Percentiles rank a stretch among this genome's conserved stretches.
These are phyloP conservation scores for Corticium candelabrum DNA, from an alignment of 37 sponge, comb jelly and placozoan genomes.

Conservation along the genomic window DNA sequence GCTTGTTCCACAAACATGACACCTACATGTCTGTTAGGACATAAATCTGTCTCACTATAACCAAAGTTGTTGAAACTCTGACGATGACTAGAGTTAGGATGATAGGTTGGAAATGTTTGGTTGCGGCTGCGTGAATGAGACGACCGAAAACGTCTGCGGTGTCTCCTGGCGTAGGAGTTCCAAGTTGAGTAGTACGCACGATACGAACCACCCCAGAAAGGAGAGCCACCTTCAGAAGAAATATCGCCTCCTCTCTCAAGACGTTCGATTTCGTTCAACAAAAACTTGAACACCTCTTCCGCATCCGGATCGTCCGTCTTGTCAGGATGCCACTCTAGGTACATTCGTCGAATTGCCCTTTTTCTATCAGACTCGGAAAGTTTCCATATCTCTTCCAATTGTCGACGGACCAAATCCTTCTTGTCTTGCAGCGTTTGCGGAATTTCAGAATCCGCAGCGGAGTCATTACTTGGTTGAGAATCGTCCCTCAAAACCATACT, in stretches of 20 bases:
- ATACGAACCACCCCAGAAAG: not conserved
- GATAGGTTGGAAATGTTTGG: too few relatives aligned
- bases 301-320: constrained; percentile 9
- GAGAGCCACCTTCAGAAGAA: not conserved
- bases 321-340: constrained; percentile 40
- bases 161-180: not conserved
- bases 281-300: not conserved
- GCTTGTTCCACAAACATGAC: not conserved
- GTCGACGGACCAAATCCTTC: too few relatives aligned
- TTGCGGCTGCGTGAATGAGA: not conserved
- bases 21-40: not conserved
- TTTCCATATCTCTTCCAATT: constrained; percentile 21
- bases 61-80: not conserved
- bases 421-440: not conserved
- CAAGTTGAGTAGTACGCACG: not conserved
- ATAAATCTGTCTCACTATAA: not conserved
- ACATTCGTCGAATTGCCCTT: constrained; percentile 30
- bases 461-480: too few relatives aligned
- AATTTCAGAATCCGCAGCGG: not conserved
- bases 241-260: not conserved
- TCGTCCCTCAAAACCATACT: not conserved
- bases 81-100: not conserved
- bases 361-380: constrained; percentile 20
- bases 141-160: not conserved
- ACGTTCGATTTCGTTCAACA: not conserved